Conservation (phyloP, 2,888 invertebrate species). For the Sthenelais limicola region DNA sequence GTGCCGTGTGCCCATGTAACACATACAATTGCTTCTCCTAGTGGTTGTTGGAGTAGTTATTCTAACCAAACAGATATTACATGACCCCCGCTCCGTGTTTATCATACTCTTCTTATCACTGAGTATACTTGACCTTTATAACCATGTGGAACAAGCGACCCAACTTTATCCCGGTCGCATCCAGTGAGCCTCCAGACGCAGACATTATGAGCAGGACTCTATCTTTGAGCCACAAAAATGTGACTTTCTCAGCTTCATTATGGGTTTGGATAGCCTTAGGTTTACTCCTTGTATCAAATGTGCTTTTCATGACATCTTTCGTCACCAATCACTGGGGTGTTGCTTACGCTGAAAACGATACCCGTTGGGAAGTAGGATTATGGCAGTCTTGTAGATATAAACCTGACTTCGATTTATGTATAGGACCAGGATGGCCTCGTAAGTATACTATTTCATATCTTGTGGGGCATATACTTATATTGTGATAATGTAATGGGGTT, state of each 20-base stretch:
- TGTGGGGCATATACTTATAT: too few relatives aligned
- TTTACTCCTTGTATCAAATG: slow-evolving; percentile 46
- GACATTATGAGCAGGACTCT: slow-evolving; percentile 16
- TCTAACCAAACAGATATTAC: too few relatives aligned
- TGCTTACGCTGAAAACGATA: background rate
- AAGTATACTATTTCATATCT: too few relatives aligned
- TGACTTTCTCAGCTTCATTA: slow-evolving; percentile 12
- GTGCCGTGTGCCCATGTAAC: too few relatives aligned
- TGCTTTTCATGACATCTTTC: slow-evolving; percentile 46
- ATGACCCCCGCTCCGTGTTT: too few relatives aligned
- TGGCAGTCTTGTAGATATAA: slow-evolving; percentile 51
- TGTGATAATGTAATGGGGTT: too few relatives aligned
- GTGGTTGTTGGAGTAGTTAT: too few relatives aligned
- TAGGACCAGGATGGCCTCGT: slow-evolving; percentile 50
- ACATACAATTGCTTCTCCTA: too few relatives aligned
- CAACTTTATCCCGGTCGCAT: slow-evolving; percentile 9
- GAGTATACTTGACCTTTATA: too few relatives aligned
- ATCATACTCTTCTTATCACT: too few relatives aligned
- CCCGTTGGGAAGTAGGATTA: slow-evolving; percentile 51
- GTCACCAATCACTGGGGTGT: slow-evolving; percentile 48
- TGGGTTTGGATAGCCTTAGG: slow-evolving; percentile 39
- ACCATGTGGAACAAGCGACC: slow-evolving; percentile 12
- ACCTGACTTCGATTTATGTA: slow-evolving; percentile 46
- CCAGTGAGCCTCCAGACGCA: background rate
- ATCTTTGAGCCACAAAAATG: slow-evolving; percentile 17